phyloP scores from a whole-genome alignment of 2,888 invertebrate species.

The Panorpa germanica region DNA sequence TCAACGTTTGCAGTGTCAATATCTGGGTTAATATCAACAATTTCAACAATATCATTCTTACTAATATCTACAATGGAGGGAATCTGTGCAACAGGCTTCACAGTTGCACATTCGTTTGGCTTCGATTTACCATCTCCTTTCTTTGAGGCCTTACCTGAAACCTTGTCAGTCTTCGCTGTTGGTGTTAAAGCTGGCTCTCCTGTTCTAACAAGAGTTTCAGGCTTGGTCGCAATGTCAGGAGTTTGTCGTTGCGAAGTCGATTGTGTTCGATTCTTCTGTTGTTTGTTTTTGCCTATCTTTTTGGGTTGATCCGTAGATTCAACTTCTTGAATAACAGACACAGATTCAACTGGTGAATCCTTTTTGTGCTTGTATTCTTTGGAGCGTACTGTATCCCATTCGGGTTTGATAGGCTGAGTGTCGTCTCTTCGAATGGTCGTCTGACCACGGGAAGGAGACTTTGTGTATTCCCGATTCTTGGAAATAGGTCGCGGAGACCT shows the following conservation, averaged over 20 bases:
- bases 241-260: slow-evolving; percentile 10
- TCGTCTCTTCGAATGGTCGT: slow-evolving; percentile 17
- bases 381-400: slow-evolving; percentile 9
- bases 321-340: slow-evolving; percentile 8
- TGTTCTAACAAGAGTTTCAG: slow-evolving; percentile 6
- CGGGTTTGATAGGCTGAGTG: no score
- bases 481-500: slow-evolving; percentile 5
- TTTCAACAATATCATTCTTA: slow-evolving; percentile 3
- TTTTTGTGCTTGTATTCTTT: slow-evolving; percentile 9
- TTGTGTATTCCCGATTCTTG: no score
- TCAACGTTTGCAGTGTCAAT: slow-evolving; percentile 6
- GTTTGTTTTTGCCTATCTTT: slow-evolving; percentile 12
- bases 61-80: no score
- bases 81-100: no score
- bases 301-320: slow-evolving; percentile 11
- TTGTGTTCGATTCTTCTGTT: slow-evolving; percentile 13
- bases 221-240: slow-evolving; percentile 10
- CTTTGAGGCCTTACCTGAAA: slow-evolving; percentile 7
- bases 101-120: no score
- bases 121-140: no score
- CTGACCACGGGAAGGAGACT: slow-evolving; percentile 18
- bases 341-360: slow-evolving; percentile 10
- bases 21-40: slow-evolving; percentile 5
- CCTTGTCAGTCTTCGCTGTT: no score
- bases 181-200: slow-evolving; percentile 11